Evolutionary conservation across 2,113 vertebrate species (phyloP), one percentile per base, ranked within the genome.

Genomic region (Elephantulus edwardii): DNA sequence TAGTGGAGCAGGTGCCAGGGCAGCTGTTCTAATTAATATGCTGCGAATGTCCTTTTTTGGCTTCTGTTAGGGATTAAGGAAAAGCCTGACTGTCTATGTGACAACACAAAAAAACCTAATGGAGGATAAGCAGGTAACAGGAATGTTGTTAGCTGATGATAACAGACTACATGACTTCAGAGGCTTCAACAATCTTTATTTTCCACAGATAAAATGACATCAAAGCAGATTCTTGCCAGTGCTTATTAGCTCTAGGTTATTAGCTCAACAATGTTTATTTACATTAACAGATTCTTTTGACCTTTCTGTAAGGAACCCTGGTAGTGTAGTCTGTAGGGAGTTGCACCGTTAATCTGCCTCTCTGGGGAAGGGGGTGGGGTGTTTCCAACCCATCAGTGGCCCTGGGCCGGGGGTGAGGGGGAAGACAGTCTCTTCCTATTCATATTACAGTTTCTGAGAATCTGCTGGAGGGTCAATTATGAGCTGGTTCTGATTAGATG

Each of bases 1-100:
- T 96, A 86, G 68, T n/a, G 68, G 19, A 38, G 52, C 94, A 95
- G 93, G 86, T 93, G 88, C 62, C 30, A 50, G 24, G 44, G 35
- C 85, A 86, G 88, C 76, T 94, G 86, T 77, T 91, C 33, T 85
- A 72, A 83, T 90, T 85, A 80, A 79, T 81, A 77, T 72, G 26
- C 54, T 52, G 72, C 83, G 52, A 87, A 83, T 90, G 46, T 56
- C 22, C 86, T 71, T 72, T 82, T 50, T 66, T 80, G 64, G 54
- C 88, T 88, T 92, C 60, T 74, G 26, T 46, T 62, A 66, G 30
- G 66, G n/a, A 80, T 62, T 46, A 68, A 40, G 66, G 79, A 76
- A 86, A 92, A 91, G 50, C 33, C 80, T 72, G 66, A 8, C 9
- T 66, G n/a, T 46, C 66, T 88, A n/a, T 22, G 79, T 93, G 90